Evolutionary conservation across 2,113 vertebrate genomes (phyloP), one percentile per base, ranked within the genome.

Genomic region (Cyanocitta stelleri): DNA sequence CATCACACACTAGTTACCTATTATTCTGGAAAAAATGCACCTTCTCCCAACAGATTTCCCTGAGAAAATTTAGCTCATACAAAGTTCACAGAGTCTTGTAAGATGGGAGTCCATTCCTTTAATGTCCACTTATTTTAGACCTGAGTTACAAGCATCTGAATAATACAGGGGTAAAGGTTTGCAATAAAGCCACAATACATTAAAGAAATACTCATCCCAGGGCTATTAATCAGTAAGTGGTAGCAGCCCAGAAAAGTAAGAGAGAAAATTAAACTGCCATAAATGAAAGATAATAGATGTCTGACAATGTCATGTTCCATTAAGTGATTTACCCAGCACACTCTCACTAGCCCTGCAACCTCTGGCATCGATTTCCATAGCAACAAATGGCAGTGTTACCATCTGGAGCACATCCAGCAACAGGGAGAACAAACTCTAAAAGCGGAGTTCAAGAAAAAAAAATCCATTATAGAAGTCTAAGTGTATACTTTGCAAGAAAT

Each of bases 351-450:
- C 59, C 78, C 39, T 83, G 52, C 33, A 94, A 93, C 90, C 63
- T 77, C 82, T 90, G 85, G 35, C 75, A 88, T 85, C 39, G 54
- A 94, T 96, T 97, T 94, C 93, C 91, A 95, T 94, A 94, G 96
- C 87, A 96, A 97, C 91, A 96, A 96, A 96, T 80, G 54, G 81
- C 54, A 69, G 54, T 58, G 49, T 87, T 83, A 66, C 59, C 59
- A 91, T 74, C 23, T 54, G 74, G 67, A 95, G 43, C 59, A 93
- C 71, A 87, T 95, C 77, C 84, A 92, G 55, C 7, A 13, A 75
- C n/a, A 73, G 46, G 46, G 33, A 48, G 62, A 89, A 63, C 2
- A 10, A 72, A 37, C 11, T 75, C 30, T 67, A 82, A 54, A 9
- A 17, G 43, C 29, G 15, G 10, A 85, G 54, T 66, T 79, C 27